Conservation (phyloP, 92 coral and sea anemone genomes). For the Porites lobata region DNA sequence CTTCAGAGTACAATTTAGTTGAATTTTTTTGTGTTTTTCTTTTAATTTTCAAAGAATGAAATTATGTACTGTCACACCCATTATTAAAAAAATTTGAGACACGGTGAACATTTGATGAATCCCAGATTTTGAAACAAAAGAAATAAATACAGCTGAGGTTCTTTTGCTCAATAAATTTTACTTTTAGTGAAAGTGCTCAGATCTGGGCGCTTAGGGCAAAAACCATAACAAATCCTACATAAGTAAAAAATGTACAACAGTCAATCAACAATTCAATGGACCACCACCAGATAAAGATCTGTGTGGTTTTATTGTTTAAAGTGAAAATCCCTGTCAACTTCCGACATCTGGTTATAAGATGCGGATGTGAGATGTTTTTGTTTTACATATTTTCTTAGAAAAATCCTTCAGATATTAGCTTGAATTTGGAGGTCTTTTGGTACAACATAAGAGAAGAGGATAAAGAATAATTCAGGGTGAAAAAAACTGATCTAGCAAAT, state of each 20-base stretch:
- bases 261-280: background rate
- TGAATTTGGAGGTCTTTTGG: background rate
- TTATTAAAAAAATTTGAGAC: too few species aligned
- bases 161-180: too few species aligned
- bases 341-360: background rate
- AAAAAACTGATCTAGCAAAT: background rate
- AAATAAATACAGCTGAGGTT: too few species aligned
- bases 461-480: background rate
- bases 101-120: too few species aligned
- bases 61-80: too few species aligned
- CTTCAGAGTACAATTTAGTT: too few species aligned
- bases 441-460: background rate
- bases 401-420: background rate
- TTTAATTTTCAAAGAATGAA: too few species aligned
- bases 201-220: too few species aligned
- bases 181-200: too few species aligned
- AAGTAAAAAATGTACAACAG: background rate
- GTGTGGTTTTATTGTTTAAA: slow-evolving; percentile 3
- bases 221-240: background rate
- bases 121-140: too few species aligned
- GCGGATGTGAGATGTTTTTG: background rate
- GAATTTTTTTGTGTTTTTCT: too few species aligned
- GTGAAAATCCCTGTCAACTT: background rate
- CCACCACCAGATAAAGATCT: slow-evolving; percentile 18
- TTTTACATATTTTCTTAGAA: slow-evolving; percentile 10